Evolutionary conservation across 2,888 invertebrate genomes (phyloP), one percentile per base, ranked within the genome.

Genomic region (Marronus borbonicus): DNA sequence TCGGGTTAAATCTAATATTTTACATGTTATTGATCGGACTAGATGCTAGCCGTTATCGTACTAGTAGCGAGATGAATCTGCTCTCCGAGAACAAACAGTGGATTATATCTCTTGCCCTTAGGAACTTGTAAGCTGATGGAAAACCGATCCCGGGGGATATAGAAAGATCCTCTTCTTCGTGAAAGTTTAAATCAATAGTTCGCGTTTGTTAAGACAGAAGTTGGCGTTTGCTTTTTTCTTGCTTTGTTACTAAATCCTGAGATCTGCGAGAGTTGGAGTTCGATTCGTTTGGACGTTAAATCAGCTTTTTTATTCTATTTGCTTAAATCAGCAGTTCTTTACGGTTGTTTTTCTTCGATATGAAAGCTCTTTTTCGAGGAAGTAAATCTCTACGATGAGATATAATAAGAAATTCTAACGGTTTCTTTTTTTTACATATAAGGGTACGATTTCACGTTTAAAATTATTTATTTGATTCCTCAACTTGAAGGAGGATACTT

Each of bases 181-280:
- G n/a, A 17, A 65, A 65, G 65, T 65, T 65, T 65, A 39, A 65
- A 65, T 65, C 65, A 65, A 65, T 65, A 65, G 65, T 65, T 65
- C 65, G 39, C 39, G 65, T 65, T 65, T 65, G 65, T 39, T 65
- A 65, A 65, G 65, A 65, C 65, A 65, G 36, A 65, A 65, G 65
- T 44, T 65, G 12, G 44, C 44, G 44, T 44, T 12, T n/a, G 14
- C 55, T 55, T 55, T 55, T 55, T 7, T 20, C 14, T n/a, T n/a
- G 55, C 20, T 7, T 20, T n/a, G 55, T 55, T 55, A 17, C 55
- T 8, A 8, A 44, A 44, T 44, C 8, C 2, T 12, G 12, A 12
- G 44, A 44, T 44, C n/a, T 10, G 55, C 55, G n/a, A 55, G 4
- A 55, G 55, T 44, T 44, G 14, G n/a, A 55, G 55, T 55, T 55